These are phyloP conservation scores for Pao palembangensis DNA, from an alignment of 2,113 vertebrate species.

Conservation along the genomic window DNA sequence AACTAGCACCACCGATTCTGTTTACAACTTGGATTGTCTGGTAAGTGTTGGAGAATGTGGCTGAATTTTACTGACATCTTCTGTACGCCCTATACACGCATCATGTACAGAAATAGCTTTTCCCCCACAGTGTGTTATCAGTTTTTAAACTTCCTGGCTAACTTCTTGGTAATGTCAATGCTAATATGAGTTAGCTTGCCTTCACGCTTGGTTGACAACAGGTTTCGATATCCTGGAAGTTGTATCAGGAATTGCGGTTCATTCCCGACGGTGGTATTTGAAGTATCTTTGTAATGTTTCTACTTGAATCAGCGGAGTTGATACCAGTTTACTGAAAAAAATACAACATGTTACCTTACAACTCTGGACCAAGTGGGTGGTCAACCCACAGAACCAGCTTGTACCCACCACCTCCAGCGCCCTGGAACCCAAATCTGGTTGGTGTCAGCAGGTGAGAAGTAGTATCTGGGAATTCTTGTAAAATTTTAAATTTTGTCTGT, in stretches of 20 bases:
- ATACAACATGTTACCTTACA: constrained; percentile 50
- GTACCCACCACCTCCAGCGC: constrained; percentile 39
- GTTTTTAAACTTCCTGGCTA: constrained; percentile 2
- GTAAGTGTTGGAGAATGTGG: constrained; percentile 13
- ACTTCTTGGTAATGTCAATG: neutral
- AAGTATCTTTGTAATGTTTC: neutral
- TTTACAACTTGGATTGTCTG: constrained; percentile 48
- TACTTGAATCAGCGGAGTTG: constrained; percentile 11
- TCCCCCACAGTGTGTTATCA: neutral
- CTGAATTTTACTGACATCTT: neutral
- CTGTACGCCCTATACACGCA: fast-evolving
- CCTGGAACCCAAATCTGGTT: constrained; percentile 19
- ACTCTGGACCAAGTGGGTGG: constrained; percentile 1
- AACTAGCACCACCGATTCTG: constrained; percentile 32
- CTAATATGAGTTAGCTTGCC: constrained; percentile 23
- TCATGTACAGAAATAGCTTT: neutral
- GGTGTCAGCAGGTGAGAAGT: constrained; percentile 55
- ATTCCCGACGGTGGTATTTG: too few relatives aligned
- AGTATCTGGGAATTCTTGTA: neutral
- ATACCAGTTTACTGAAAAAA: constrained; percentile 24
- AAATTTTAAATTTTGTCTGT: too few relatives aligned
- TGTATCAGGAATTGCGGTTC: neutral
- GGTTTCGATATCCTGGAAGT: fast-evolving
- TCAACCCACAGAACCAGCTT: constrained; percentile 42
- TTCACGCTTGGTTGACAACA: neutral